Percentiles rank a stretch among this genome's conserved stretches.
These are phyloP conservation scores for Sylvicola fuscatus DNA, from an alignment of 2,888 invertebrate genomes.

Conservation along the genomic window DNA sequence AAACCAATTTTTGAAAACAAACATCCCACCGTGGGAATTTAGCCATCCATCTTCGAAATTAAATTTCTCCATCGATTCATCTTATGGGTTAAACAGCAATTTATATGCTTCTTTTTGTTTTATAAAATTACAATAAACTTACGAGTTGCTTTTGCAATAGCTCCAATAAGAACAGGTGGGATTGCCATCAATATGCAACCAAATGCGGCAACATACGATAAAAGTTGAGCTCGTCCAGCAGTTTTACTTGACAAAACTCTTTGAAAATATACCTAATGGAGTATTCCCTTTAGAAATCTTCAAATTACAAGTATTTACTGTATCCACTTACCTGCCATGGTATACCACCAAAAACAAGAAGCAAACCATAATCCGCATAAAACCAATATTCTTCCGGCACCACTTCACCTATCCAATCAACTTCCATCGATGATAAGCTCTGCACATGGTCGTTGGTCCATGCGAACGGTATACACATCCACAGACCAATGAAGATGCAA, in stretches of 20 bases:
- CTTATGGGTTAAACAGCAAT: too few species aligned
- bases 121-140: constrained; percentile 13
- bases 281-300: not conserved
- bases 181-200: constrained; percentile 96
- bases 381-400: constrained; percentile 51
- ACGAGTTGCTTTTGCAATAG: constrained; percentile 91
- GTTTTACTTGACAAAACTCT: constrained; percentile 92
- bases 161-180: constrained; percentile 91
- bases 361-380: constrained; percentile 72
- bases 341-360: constrained; percentile 87
- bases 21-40: too few species aligned
- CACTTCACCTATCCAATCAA: constrained; percentile 76
- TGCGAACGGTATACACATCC: constrained; percentile 96
- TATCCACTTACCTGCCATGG: constrained; percentile 66
- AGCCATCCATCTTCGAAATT: too few species aligned
- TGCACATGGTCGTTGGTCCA: constrained; percentile 72
- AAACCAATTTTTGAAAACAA: too few species aligned
- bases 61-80: too few species aligned
- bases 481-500: constrained; percentile 93
- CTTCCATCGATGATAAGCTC: constrained; percentile 59
- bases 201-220: constrained; percentile 89
- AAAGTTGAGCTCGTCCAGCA: constrained; percentile 75
- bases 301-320: not conserved
- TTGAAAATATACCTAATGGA: constrained; percentile 79
- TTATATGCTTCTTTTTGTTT: not conserved